Evolutionary conservation across 2,113 vertebrate genomes (phyloP), one percentile per base, ranked within the genome.

Genomic region (Eudyptes chrysolophus): DNA sequence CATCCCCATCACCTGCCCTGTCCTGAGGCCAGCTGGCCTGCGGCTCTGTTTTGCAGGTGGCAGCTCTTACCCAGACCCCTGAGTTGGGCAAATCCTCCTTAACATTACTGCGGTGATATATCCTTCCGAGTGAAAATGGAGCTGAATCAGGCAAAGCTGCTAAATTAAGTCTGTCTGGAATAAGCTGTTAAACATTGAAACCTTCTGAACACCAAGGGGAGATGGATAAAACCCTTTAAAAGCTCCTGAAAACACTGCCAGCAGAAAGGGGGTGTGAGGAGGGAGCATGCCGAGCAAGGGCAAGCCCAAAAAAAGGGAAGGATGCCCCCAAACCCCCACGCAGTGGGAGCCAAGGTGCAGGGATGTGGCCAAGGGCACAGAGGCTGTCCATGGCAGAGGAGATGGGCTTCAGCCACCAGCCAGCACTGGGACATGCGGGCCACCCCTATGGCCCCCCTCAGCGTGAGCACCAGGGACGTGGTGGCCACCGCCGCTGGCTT

Each of bases 371-470:
- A 1, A 82, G 55, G 44, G 13, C 25, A 7, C 76, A 51, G 54
- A 36, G 52, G 14, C 10, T 2, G 0, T 14, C 42, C 1, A 22
- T 30, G 86, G 6, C 51, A 30, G n/a, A 87, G 16, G 19, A 68
- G 30, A 24, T 20, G 38, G 34, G 62, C 71, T 83, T 48, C 54
- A 72, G 44, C 29, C 40, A 26, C 44, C 69, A 34, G 38, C 21
- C 76, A 83, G 32, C 57, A 5, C 30, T 0, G 2, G 29, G 10
- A 16, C 24, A 30, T 1, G 0, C 0, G 2, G 52, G 14, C 69
- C 30, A 42, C 7, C 20, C 55, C 58, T 32, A 20, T 0, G 0
- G 36, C 3, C 30, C 21, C 12, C 38, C 22, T 61, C 2, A 13
- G 5, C 4, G 3, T 0, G 4, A 78, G 16, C 61, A 26, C 25